Conservation (phyloP, 2,797 vertebrate species). For the Sylvilagus floridanus region DNA sequence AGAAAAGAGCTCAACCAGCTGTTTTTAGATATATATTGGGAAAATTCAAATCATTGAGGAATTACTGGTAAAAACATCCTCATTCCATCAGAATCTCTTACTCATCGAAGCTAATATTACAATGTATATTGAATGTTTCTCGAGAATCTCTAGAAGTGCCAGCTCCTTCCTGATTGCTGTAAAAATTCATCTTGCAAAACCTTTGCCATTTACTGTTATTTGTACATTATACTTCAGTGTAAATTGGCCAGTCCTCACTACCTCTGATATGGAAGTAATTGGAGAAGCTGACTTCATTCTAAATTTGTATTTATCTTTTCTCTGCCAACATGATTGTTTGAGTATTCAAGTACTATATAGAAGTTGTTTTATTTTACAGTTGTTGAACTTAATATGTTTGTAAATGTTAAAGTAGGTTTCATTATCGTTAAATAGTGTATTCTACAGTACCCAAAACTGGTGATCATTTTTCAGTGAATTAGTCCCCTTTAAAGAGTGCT, state of each 20-base stretch:
- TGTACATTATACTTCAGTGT: conserved; percentile 47
- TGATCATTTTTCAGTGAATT: conserved; percentile 13
- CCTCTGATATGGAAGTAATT: conserved; percentile 47
- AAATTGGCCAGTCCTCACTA: conserved; percentile 1
- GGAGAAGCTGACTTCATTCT: conserved; percentile 16
- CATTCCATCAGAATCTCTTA: conserved; percentile 14
- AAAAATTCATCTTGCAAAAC: conserved; percentile 38
- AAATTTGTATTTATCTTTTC: conserved; percentile 46
- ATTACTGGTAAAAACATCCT: conserved; percentile 44
- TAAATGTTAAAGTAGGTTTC: conserved; percentile 51
- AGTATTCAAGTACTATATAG: background rate
- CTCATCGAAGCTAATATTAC: background rate
- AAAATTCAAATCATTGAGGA: conserved; percentile 59
- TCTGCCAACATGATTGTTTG: conserved; percentile 37
- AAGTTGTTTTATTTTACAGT: conserved; percentile 25
- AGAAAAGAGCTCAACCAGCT: background rate
- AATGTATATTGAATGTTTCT: conserved; percentile 48
- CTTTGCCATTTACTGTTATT: conserved; percentile 24
- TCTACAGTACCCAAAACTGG: background rate
- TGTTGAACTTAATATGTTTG: conserved; percentile 50
- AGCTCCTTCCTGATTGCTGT: background rate
- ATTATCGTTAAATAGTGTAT: background rate
- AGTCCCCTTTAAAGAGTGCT: conserved; percentile 2
- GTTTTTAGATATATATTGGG: conserved; percentile 26
- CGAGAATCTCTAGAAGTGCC: conserved; percentile 31